A percentile compares a stretch with the other conserved stretches of the same genome.
These are phyloP conservation scores for Corythornis madagascariensis DNA, from an alignment of 2,113 vertebrate genomes.

Conservation along the genomic window DNA sequence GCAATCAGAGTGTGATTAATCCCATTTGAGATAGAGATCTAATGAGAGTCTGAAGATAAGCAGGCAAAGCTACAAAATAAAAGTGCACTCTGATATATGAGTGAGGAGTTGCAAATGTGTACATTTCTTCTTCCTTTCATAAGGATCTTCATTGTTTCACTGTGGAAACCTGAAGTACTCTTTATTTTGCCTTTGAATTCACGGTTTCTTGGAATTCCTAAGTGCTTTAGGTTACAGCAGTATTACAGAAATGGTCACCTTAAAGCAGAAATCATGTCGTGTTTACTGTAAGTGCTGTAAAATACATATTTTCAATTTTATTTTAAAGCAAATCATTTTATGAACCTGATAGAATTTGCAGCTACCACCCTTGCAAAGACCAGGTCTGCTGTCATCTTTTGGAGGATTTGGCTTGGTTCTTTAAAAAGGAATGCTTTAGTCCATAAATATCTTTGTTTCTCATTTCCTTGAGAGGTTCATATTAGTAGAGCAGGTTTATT, in stretches of 20 bases:
- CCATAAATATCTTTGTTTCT: background rate
- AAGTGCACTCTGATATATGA: background rate
- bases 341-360: background rate
- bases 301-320: background rate
- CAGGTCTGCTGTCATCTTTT: background rate
- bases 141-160: background rate
- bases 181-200: background rate
- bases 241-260: background rate
- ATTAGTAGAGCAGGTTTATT: background rate
- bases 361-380: background rate
- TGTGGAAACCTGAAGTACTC: background rate
- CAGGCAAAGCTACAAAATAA: background rate
- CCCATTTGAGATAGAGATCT: background rate
- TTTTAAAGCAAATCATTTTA: background rate
- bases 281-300: background rate
- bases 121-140: background rate
- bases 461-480: background rate
- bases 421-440: background rate
- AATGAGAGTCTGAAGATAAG: background rate
- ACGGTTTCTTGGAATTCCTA: background rate
- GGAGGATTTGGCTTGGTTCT: background rate
- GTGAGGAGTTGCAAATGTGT: background rate
- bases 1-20: fast-evolving
- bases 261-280: background rate
- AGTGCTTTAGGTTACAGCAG: background rate